Evolutionary conservation across 1,140 invertebrate genomes (phyloP), one percentile per base, ranked within the genome.

Genomic region (Apis cerana): DNA sequence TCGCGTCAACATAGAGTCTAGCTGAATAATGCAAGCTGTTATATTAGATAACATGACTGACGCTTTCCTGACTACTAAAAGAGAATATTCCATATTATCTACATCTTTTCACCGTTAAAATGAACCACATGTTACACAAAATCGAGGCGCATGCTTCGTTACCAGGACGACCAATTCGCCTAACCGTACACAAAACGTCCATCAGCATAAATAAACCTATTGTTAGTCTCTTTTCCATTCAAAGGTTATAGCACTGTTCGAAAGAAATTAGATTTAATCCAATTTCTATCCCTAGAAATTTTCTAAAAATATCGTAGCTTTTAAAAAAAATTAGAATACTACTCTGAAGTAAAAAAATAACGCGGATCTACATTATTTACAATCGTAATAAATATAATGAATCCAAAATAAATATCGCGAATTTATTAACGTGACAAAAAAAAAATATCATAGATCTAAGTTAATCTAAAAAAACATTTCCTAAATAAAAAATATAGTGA

Each of bases 131-230:
- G 76, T 65, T 59, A 43, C 48, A 7, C 5, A 59, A 64, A 82
- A 64, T n/a, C 11, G 65, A 54, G 15, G 75, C 84, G 81, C 84
- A 79, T 67, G 81, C 48, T 43, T 83, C 54, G 81, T 85, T 79
- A 15, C 84, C 70, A 85, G 15, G 75, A 56, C 81, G n/a, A 83
- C 84, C 52, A 21, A 27, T 77, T 75, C 64, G 17, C 52, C 11
- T 48, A 70, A 82, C 8, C 54, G 74, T 82, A 82, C 64, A 82
- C 80, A 82, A 82, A 82, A 19, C 52, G 10, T 10, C 19, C 17
- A 54, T 17, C 17, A 19, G 10, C 1, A 17, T 21, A 54, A 59
- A 54, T 50, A 50, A 17, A 12, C 27, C 43, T 27, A 50, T 10
- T 13, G 23, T 33, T 21, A 27, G 15, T 67, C 9, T 0, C 0